Evolutionary conservation across 2,888 invertebrate genomes (phyloP), one percentile per base, ranked within the genome.

Genomic region (Heliconius ismenius): DNA sequence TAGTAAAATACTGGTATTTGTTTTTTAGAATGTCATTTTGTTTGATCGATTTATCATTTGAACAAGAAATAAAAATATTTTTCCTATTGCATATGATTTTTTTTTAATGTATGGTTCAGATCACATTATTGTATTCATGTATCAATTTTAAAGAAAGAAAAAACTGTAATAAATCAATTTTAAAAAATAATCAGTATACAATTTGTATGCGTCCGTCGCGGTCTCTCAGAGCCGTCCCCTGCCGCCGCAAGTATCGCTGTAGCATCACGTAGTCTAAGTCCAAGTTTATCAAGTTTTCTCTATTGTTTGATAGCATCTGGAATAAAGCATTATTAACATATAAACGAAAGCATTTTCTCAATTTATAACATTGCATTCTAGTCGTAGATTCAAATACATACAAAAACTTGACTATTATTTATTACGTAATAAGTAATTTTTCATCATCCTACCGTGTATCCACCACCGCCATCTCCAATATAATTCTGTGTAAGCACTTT

Each of bases 401-500:
- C 43, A 39, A 13, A 39, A 39, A 39, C 39, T 13, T 39, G 13
- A 13, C 39, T 28, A 28, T 3, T 28, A 28, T 28, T 28, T 28
- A 28, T 28, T 28, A 28, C 43, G 7, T 49, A 21, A 49, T 49
- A 58, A 21, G 10, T 58, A 21, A 64, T 21, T 21, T 32, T 64
- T 64, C 10, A 10, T 39, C 39, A 4, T n/a, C 93, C 86, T 82
- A 95, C 95, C 77, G 90, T 83, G 85, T 95, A 97, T 0, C 96
- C 96, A 84, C 97, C 96, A 68, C 97, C 97, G 18, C 97, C 97
- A 60, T 91, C 92, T 1, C 95, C 94, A 75, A 97, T 87, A 84
- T 96, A 97, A 81, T 94, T 93, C 67, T 95, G 94, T 2, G 96
- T 85, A 24, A 96, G 90, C 1, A 98, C 88, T 13, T 95, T 92